A percentile compares a stretch with the other conserved stretches of the same genome.
These are phyloP conservation scores for Cercopithecus mitis DNA, from an alignment of 2,797 vertebrate genomes.

Conservation along the genomic window DNA sequence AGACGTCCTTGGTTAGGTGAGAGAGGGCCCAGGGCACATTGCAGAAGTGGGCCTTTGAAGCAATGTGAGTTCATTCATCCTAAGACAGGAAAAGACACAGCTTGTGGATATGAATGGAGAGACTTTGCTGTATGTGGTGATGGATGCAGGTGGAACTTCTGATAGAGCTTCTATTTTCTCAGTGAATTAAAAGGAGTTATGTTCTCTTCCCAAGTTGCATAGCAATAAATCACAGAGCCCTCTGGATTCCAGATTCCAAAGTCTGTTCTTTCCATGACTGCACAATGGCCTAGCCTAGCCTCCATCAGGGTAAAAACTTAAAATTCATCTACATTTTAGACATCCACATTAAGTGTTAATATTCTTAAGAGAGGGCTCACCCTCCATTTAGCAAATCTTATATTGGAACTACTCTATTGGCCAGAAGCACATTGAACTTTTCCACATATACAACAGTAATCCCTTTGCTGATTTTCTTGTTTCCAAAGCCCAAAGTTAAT, in stretches of 20 bases:
- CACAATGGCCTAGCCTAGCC: neutral
- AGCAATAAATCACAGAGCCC: slow-evolving; percentile 36
- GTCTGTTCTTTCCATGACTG: neutral
- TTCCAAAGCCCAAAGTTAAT: slow-evolving; percentile 7
- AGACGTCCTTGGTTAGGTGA: neutral
- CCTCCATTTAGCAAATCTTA: neutral
- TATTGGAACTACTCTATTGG: neutral
- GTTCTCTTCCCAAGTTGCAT: neutral
- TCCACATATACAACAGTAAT: neutral
- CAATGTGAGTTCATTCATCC: neutral
- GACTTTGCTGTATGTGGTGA: neutral
- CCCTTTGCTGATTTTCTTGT: neutral
- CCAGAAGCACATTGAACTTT: neutral
- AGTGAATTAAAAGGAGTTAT: slow-evolving; percentile 53
- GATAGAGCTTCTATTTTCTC: slow-evolving; percentile 42
- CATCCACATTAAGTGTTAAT: neutral
- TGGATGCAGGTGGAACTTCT: neutral
- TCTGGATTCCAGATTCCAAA: slow-evolving; percentile 1
- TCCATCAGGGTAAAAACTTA: neutral
- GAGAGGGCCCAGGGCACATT: neutral
- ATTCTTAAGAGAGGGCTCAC: neutral
- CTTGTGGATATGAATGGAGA: neutral
- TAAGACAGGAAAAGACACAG: neutral
- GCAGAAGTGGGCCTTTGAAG: neutral
- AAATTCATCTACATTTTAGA: neutral